These are phyloP conservation scores for Oplegnathus fasciatus DNA, from an alignment of 2,113 vertebrate genomes.

Conservation along the genomic window DNA sequence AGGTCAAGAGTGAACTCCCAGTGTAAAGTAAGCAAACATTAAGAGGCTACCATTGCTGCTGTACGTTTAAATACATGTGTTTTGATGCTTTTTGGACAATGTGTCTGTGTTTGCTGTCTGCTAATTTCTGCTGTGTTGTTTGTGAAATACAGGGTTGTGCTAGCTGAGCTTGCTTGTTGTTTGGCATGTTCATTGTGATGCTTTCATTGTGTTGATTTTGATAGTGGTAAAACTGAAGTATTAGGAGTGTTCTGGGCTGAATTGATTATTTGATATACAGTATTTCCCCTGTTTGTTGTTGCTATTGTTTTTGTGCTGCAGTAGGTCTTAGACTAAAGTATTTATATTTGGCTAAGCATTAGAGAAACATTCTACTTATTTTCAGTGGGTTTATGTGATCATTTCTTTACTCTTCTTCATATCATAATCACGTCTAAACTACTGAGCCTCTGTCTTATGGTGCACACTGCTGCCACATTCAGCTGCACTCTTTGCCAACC, in stretches of 20 bases:
- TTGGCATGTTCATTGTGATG: not conserved
- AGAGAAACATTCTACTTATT: not conserved
- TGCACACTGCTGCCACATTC: not conserved
- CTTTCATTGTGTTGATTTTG: not conserved
- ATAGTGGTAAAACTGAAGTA: not conserved
- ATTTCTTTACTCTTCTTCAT: not conserved
- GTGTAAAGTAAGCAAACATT: not conserved
- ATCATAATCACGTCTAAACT: not conserved
- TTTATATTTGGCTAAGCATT: not conserved
- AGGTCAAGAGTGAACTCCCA: not conserved
- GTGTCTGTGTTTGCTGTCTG: not conserved
- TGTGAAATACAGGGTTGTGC: not conserved
- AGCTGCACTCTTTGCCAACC: not conserved
- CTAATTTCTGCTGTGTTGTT: not conserved
- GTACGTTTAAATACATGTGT: not conserved
- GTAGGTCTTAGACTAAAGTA: too few species aligned
- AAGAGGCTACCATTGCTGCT: too few species aligned
- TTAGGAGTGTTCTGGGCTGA: not conserved
- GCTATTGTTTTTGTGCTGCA: not conserved
- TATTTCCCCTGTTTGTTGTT: not conserved
- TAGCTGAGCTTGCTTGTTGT: not conserved
- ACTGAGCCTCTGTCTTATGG: not conserved
- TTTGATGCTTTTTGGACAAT: not conserved
- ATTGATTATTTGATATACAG: too few species aligned
- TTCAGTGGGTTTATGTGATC: not conserved